Percentiles rank a stretch among this genome's conserved stretches.
These are phyloP conservation scores for Caenorhabditis sulstoni DNA, from an alignment of 2,888 invertebrate genomes.

Conservation along the genomic window DNA sequence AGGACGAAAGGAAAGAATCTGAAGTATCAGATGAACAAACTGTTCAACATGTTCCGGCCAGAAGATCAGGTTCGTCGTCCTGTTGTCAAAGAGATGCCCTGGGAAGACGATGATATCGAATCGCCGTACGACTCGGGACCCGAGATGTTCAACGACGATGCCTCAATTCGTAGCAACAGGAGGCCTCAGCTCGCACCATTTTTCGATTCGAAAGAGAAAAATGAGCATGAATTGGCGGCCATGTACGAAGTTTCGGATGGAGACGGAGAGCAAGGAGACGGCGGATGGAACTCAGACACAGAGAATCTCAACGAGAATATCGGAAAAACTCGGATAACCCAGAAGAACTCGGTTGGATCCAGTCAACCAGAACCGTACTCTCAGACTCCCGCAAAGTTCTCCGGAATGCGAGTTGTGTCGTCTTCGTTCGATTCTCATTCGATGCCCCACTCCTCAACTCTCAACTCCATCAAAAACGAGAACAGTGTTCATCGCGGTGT, in stretches of 20 bases:
- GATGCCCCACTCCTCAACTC: slow-evolving; percentile 43
- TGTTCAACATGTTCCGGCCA: slow-evolving; percentile 50
- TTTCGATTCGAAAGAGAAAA: slow-evolving; percentile 62
- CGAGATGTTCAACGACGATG: slow-evolving; percentile 70
- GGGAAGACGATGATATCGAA: slow-evolving; percentile 53
- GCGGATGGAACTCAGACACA: slow-evolving; percentile 54
- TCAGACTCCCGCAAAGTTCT: slow-evolving; percentile 22
- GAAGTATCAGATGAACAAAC: slow-evolving; percentile 51
- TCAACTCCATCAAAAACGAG: slow-evolving; percentile 47
- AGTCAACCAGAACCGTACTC: slow-evolving; percentile 15
- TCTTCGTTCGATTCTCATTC: slow-evolving; percentile 44
- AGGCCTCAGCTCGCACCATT: slow-evolving; percentile 75
- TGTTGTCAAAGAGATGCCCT: slow-evolving; percentile 43
- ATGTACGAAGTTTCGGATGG: slow-evolving; percentile 52
- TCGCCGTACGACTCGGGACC: slow-evolving; percentile 59
- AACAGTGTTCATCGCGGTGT: slow-evolving; percentile 46
- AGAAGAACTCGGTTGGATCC: slow-evolving; percentile 50
- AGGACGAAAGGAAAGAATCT: slow-evolving; percentile 48
- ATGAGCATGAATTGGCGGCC: slow-evolving; percentile 32
- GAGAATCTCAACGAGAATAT: slow-evolving; percentile 50
- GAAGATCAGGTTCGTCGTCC: slow-evolving; percentile 48
- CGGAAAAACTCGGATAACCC: slow-evolving; percentile 14
- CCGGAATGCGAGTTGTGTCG: slow-evolving; percentile 25
- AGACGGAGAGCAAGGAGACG: slow-evolving; percentile 47
- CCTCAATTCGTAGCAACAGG: slow-evolving; percentile 76